Evolutionary conservation across 2,888 invertebrate genomes (phyloP).

Genomic region (Pedicia rivosa): DNA sequence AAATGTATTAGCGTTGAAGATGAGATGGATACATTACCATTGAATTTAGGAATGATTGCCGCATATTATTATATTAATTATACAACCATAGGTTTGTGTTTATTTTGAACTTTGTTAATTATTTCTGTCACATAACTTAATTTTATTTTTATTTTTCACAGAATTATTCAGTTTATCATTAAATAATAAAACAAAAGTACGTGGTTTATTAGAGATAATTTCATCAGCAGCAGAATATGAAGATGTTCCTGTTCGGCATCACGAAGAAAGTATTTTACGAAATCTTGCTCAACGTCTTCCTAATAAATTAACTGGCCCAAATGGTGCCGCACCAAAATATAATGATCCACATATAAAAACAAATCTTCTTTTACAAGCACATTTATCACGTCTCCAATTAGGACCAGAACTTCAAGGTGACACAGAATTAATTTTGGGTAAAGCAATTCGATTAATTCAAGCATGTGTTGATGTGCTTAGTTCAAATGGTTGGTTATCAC

Average conservation of each 20-base stretch:
- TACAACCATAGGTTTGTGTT: constrained; percentile 93
- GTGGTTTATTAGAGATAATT: constrained; percentile 93
- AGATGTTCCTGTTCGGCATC: constrained; percentile 83
- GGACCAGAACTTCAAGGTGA: constrained; percentile 95
- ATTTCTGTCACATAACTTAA: background rate
- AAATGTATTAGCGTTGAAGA: constrained; percentile 97
- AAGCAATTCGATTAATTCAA: constrained; percentile 71
- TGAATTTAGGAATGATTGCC: constrained; percentile 99
- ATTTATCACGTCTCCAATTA: constrained; percentile 83
- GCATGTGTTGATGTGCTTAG: constrained; percentile 94
- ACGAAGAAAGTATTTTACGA: constrained; percentile 76
- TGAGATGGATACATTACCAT: constrained; percentile 91
- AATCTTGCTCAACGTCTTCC: constrained; percentile 37
- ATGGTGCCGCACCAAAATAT: constrained; percentile 54
- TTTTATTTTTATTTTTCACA: constrained; percentile 26
- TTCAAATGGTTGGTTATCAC: constrained; percentile 95
- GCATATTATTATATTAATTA: constrained; percentile 99
- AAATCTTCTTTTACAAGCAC: constrained; percentile 88
- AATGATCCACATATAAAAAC: constrained; percentile 97
- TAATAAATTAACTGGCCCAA: constrained; percentile 43
- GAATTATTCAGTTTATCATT: constrained; percentile 95
- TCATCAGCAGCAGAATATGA: constrained; percentile 96
- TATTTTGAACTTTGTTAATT: constrained; percentile 14
- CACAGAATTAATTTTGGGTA: constrained; percentile 73
- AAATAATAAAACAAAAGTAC: constrained; percentile 93